A percentile compares a stretch with the other conserved stretches of the same genome.
Conservation (phyloP, 2,888 invertebrate genomes). For the Agapetus fuscipes region DNA sequence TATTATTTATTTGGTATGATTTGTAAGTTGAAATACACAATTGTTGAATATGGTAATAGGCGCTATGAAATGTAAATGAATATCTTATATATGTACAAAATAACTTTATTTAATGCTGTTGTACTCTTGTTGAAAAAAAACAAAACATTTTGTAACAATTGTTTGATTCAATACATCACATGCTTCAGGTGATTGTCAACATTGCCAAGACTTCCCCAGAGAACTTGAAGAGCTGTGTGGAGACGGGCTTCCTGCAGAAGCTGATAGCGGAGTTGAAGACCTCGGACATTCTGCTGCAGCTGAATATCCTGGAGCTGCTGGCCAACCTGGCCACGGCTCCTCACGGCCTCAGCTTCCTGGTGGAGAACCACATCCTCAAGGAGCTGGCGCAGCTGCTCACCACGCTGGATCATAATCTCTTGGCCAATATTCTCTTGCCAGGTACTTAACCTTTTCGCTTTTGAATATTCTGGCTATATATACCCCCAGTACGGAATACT, state of each 20-base stretch:
- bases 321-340: constrained; percentile 58
- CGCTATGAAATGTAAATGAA: no score
- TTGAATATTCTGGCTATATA: no score
- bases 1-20: no score
- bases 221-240: constrained; percentile 48
- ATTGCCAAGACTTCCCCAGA: constrained; percentile 51
- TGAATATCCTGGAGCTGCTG: constrained; percentile 72
- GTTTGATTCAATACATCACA: no score
- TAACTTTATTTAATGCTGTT: no score
- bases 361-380: constrained; percentile 54
- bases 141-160: no score
- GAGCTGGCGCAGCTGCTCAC: constrained; percentile 53
- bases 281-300: constrained; percentile 65
- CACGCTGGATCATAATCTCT: constrained; percentile 48
- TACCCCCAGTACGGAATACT: no score
- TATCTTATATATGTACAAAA: no score
- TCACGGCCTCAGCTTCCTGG: constrained; percentile 65
- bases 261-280: constrained; percentile 57
- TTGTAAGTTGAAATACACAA: no score
- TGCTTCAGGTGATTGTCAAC: constrained; percentile 50
- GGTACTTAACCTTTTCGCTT: constrained; percentile 35
- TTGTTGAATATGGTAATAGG: no score
- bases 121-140: no score
- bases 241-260: constrained; percentile 53
- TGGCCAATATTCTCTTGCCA: constrained; percentile 58